Evolutionary conservation across 2,113 vertebrate species (phyloP).

Genomic region (Echinops telfairi): DNA sequence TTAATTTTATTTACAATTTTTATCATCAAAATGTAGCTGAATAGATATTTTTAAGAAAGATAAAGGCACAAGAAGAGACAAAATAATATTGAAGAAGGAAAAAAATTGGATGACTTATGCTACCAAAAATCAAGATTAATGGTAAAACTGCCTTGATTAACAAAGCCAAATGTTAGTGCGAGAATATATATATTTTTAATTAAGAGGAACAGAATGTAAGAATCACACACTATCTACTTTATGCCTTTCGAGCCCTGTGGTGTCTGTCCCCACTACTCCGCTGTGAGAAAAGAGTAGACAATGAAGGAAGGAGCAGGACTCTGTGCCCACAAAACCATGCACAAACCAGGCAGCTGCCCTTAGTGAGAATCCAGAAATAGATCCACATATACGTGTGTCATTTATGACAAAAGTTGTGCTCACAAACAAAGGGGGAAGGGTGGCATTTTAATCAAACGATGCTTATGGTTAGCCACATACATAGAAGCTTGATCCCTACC

Average conservation of each 20-base stretch:
- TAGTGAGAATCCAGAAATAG: conserved; percentile 18
- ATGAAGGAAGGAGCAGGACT: neutral
- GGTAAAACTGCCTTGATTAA: neutral
- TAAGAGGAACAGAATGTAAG: neutral
- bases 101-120: neutral
- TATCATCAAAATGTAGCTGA: conserved; percentile 24
- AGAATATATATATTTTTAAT: neutral
- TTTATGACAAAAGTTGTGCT: neutral
- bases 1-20: conserved; percentile 34
- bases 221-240: neutral
- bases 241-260: neutral
- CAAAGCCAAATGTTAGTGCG: neutral
- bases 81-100: conserved; percentile 26
- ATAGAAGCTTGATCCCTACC: conserved; percentile 32
- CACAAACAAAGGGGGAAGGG: neutral
- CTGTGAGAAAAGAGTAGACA: neutral
- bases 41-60: conserved; percentile 28
- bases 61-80: neutral
- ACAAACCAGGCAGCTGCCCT: neutral
- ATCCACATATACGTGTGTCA: neutral
- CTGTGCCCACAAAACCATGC: neutral
- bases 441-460: conserved; percentile 14
- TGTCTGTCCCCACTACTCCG: neutral
- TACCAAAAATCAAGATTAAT: conserved; percentile 20
- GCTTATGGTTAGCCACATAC: neutral